Base-by-base conservation (phyloP, 30 jellyfish, hydroid and myxozoan species). In the Aurelia aurita complex sp. Pacific region DNA sequence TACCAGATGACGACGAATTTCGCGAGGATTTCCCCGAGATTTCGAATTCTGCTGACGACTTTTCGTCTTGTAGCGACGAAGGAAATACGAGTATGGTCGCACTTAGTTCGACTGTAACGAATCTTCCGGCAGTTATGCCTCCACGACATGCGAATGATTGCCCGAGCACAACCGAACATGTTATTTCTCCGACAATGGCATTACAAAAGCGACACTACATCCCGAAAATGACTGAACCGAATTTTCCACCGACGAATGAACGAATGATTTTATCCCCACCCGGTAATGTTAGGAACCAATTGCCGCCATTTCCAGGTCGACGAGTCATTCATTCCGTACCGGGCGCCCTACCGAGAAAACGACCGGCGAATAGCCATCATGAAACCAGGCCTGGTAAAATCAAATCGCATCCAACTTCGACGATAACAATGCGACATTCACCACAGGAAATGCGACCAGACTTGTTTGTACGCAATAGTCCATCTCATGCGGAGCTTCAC, bases 61-160 rank as follows among this genome's bases (percentile, higher is more conserved):
- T 80, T 23, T 80, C 82, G 14, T 80, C 90, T 10, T 66, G 81
- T 15, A 80, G 90, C 64, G 90, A 80, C 40, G 90, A 80, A 14
- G 90, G 82, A 16, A 68, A 68, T 81, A 19, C 90, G 12, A 65
- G 73, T 43, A 67, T 67, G 74, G 69, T 72, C 13, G 73, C 82
- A 16, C 71, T 67, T 16, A 66, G 77, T 66, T 73, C 83, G 19
- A 51, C 70, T 18, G 64, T 73, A 23, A 73, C 83, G 14, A 50
- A 42, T 55, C 70, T 73, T 10, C 69, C 83, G 50, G 57, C 32
- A 4, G n/a, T 55, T 34, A 43, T 29, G 42, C 63, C 69, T 17
- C 70, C 53, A 0, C 53, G 57, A 42, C n/a, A 16, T 73, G 42
- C 52, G 15, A 36, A 32, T 42, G 83, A 73, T 13, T 42, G 83